Evolutionary conservation across 2,797 vertebrate species (phyloP).

Genomic region (Parambassis ranga): DNA sequence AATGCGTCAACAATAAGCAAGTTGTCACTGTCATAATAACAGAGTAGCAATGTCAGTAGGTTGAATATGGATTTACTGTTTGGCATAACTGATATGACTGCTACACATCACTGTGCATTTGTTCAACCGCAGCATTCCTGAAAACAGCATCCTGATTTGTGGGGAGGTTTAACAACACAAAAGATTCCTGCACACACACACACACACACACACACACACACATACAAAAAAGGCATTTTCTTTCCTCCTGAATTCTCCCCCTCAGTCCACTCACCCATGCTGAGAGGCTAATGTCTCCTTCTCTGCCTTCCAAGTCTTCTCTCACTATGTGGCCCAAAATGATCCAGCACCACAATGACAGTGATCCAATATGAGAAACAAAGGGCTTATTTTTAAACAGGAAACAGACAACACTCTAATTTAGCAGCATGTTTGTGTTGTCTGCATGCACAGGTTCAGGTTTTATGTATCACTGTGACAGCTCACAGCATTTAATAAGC

Average conservation of each 20-base stretch:
- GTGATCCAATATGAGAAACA: constrained; percentile 47
- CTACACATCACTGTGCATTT: neutral
- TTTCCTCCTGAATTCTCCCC: constrained; percentile 25
- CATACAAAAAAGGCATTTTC: constrained; percentile 40
- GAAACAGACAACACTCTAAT: constrained; percentile 32
- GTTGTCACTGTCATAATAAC: constrained; percentile 11
- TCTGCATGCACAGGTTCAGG: neutral
- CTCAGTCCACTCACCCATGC: constrained; percentile 56
- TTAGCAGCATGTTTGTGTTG: constrained; percentile 8
- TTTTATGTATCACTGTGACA: neutral
- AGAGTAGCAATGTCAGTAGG: neutral
- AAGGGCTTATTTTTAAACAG: constrained; percentile 25
- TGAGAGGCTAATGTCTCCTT: constrained; percentile 65
- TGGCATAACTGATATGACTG: constrained; percentile 24
- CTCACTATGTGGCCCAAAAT: constrained; percentile 53
- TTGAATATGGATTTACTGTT: constrained; percentile 20
- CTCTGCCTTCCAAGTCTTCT: constrained; percentile 46
- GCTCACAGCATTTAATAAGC: no score
- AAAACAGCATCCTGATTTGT: constrained; percentile 39
- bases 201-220: no score
- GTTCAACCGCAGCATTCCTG: constrained; percentile 15
- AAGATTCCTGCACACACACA: constrained; percentile 24
- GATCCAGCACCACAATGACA: constrained; percentile 56
- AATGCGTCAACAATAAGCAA: constrained; percentile 4
- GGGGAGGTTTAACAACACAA: constrained; percentile 34